Conservation (phyloP, 1,140 invertebrate species). For the Drosophila burlai region DNA sequence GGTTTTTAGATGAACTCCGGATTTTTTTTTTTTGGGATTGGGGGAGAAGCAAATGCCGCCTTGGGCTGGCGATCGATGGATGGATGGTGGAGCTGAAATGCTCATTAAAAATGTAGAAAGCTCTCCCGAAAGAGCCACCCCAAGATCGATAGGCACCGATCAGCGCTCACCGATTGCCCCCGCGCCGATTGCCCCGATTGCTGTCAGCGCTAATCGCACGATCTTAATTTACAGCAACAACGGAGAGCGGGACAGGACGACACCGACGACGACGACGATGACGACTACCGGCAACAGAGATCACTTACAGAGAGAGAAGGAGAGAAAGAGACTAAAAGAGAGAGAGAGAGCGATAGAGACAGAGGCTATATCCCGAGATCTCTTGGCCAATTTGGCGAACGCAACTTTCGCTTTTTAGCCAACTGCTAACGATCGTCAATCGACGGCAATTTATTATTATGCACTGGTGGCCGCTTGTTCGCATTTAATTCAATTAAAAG, state of each 20-base stretch:
- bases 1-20: conserved; percentile 1
- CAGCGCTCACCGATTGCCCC: conserved; percentile 19
- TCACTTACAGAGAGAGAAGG: conserved; percentile 5
- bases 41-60: conserved; percentile 45
- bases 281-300: conserved; percentile 46
- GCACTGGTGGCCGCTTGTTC: conserved; percentile 60
- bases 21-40: conserved; percentile 15
- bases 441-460: conserved; percentile 83
- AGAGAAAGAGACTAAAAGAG: neutral
- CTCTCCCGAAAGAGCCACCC: conserved; percentile 43
- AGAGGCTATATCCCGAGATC: conserved; percentile 28
- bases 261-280: conserved; percentile 5
- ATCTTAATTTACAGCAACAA: conserved; percentile 82
- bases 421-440: conserved; percentile 78
- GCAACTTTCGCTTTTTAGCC: conserved; percentile 75
- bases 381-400: conserved; percentile 74
- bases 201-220: conserved; percentile 81
- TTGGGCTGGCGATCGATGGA: conserved; percentile 58
- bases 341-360: neutral
- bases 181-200: conserved; percentile 29
- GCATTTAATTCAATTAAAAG: conserved; percentile 82
- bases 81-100: conserved; percentile 68
- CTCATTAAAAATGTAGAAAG: conserved; percentile 83
- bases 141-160: conserved; percentile 47
- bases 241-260: conserved; percentile 36